phyloP scores from a whole-genome alignment of 2,113 vertebrate genomes.

The Orcinus orca region DNA sequence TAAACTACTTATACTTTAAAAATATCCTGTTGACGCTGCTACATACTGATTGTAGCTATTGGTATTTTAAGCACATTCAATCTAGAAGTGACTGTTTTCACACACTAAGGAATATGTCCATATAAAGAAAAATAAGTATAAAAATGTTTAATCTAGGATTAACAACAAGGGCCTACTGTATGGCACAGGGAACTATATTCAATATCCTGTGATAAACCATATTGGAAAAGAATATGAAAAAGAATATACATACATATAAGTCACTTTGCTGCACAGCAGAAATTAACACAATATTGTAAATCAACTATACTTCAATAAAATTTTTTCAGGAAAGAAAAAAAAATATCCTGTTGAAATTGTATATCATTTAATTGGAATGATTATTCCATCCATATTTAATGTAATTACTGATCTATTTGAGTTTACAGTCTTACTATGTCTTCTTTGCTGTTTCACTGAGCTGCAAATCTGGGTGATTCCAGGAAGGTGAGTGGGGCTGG shows the following conservation, averaged over 20 bases:
- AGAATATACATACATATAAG: not conserved
- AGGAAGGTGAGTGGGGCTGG: not conserved
- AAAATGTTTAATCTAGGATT: not conserved
- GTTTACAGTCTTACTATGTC: not conserved
- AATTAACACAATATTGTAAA: not conserved
- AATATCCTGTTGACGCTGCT: not conserved
- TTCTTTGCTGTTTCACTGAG: not conserved
- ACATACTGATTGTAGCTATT: not conserved
- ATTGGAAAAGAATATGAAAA: not conserved
- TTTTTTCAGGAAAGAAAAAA: not conserved
- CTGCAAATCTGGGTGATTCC: not conserved
- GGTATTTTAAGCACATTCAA: not conserved
- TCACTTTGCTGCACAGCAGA: not conserved
- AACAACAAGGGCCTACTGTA: not conserved
- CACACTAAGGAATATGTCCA: not conserved
- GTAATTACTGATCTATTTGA: not conserved
- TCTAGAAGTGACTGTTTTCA: not conserved
- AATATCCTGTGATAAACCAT: not conserved
- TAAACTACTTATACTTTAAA: not conserved
- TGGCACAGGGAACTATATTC: not conserved
- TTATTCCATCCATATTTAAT: not conserved
- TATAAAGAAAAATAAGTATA: not conserved
- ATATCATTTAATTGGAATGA: not conserved
- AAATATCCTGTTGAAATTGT: not conserved
- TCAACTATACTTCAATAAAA: not conserved